Base-by-base conservation (phyloP, 2,888 invertebrate species). In the Rhamphomyia laevipes region DNA sequence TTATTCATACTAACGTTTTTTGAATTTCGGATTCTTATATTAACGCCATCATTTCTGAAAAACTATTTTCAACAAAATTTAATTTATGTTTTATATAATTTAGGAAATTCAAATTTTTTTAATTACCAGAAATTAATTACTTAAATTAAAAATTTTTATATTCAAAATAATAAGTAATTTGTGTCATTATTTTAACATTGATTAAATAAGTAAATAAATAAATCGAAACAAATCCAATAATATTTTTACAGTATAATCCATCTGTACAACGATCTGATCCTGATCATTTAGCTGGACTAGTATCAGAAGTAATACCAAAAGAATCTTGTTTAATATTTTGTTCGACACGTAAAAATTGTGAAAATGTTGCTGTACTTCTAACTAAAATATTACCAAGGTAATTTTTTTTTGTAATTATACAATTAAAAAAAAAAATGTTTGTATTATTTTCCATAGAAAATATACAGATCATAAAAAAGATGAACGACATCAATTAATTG, bases 261-360 rank as follows among this genome's bases (percentile, higher is more conserved):
- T 72, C 75, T 27, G 75, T 79, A 2, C 63, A 64, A 13, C 70
- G 72, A 54, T 61, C 79, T 9, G 93, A 94, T 72, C 89, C 90
- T 0, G 92, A 93, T 68, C 76, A 79, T 60, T 65, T 94, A 48
- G 83, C 84, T 12, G 86, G 83, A 18, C 71, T 94, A 53, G 86
- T 90, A 3, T 73, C 80, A 57, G 92, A 93, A 68, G 82, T 90
- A 51, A 76, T 86, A 2, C 92, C 92, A 0, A 66, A 76, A 16
- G 78, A 80, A 58, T 86, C 89, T 0, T 90, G 89, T 61, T 76
- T 96, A 1, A 79, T 96, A 41, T 96, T 96, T 75, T 96, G 95
- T 65, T 79, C 93, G n/a, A 85, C 90, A 4, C 89, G 92, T 62
- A 82, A 84, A 60, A 93, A 90, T 70, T 92, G 92, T 63, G 92